Evolutionary conservation across 37 sponge, comb jelly and placozoan species (phyloP), one percentile per base, ranked within the genome.

Genomic region (Haliclona indistincta): DNA sequence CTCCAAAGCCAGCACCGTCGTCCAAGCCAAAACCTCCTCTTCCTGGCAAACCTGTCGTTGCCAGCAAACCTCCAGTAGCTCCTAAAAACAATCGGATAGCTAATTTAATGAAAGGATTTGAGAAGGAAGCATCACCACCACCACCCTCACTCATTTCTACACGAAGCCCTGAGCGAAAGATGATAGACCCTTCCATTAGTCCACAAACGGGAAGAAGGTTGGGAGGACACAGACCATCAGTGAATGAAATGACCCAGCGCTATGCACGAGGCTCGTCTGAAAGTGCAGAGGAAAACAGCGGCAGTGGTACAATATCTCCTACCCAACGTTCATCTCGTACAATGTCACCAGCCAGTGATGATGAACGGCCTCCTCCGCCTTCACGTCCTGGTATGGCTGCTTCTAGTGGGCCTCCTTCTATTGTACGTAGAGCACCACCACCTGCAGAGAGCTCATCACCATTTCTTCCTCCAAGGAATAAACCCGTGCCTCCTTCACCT

Each of bases 231-330:
- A 58, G n/a, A n/a, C 22, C 13, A 20, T 58, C 60, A 25, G 60
- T 58, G 7, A 58, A n/a, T n/a, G 60, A 58, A 20, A 20, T 58
- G 60, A 58, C 22, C n/a, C 22, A 58, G 28, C 28, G 22, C n/a
- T 25, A 58, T 58, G n/a, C n/a, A n/a, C n/a, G n/a, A n/a, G n/a
- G n/a, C n/a, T 58, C 60, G 6, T 58, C 60, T 26, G 28, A 58
- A 20, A 58, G 26, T 58, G 28, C 6, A 58, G 60, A n/a, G 7
- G 60, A 58, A 25, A 6, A 8, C 6, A n/a, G n/a, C n/a, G n/a
- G n/a, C n/a, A n/a, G n/a, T n/a, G n/a, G n/a, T n/a, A n/a, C n/a
- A n/a, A n/a, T n/a, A n/a, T n/a, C n/a, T n/a, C n/a, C n/a, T n/a
- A n/a, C n/a, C n/a, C n/a, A n/a, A n/a, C n/a, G n/a, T n/a, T n/a